Evolutionary conservation across 2,888 invertebrate species (phyloP), one percentile per base, ranked within the genome.

Genomic region (Drosophila macrospina): DNA sequence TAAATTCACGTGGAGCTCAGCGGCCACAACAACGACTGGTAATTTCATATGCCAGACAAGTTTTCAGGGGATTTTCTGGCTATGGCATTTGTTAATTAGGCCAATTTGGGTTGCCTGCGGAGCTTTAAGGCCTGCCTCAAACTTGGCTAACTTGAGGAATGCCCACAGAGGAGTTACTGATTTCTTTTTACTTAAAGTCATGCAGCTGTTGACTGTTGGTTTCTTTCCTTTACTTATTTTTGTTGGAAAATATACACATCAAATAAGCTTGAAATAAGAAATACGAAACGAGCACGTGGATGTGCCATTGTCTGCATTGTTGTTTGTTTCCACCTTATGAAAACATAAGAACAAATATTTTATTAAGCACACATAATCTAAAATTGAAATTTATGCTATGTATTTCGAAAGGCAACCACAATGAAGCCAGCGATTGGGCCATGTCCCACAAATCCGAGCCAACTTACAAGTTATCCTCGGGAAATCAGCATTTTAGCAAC

Each of bases 381-480:
- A 85, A 79, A 83, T 88, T 87, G 86, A 83, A 88, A 83, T 83
- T 82, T 79, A 87, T 85, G 74, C 79, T 42, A 69, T 71, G 48
- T 59, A 30, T 76, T 76, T 69, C 47, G 54, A 55, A 48, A 67
- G 60, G 39, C 55, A 77, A 62, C 68, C 78, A 24, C 66, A 64
- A 52, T 41, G 13, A 44, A 62, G 55, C 47, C 42, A 24, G 8
- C 20, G 32, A 47, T 52, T 32, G 47, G 34, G 42, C 24, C 47
- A 48, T 63, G 52, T 56, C 68, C 54, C 28, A 39, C 45, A 75
- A 76, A 79, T 72, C 72, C 75, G 47, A 69, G 66, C 45, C 59
- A 69, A 74, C 87, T 84, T 80, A 69, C 81, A 84, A 72, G 78
- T 50, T 85, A 84, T 70, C 81, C 72, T 69, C 62, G 55, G 69